Base-by-base conservation (phyloP, 1,140 invertebrate genomes). In the Penaeus japonicus region DNA sequence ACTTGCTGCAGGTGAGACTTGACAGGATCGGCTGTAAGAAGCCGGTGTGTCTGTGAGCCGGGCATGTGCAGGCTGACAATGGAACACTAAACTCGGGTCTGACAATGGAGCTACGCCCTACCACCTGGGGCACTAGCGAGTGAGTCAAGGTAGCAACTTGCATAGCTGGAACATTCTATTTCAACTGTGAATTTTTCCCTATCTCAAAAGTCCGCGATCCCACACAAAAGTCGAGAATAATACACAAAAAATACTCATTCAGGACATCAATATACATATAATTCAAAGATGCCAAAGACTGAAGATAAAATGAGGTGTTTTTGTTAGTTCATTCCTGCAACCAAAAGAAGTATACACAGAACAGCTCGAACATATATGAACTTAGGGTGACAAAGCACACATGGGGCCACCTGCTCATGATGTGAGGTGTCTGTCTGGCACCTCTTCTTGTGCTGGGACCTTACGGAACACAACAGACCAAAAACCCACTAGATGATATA, bases 11-110 rank as follows among this genome's bases (percentile, higher is more conserved):
- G 70, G 84, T 89, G 78, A 86, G 84, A 86, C 84, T 89, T 85
- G 84, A 79, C 83, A 86, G 65, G 80, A 79, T 73, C 83, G 55
- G 65, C 73, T 86, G 59, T 30, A 35, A 32, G 17, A 84, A 59
- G 88, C 82, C 82, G 81, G 79, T 85, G 88, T 89, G 77, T 85
- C 84, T 89, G 84, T 84, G 88, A 88, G 87, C 87, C 87, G 87
- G 87, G 80, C 80, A 88, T 82, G 79, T 88, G 80, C 80, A 78
- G 80, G 79, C 80, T 88, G 79, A 82, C 80, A 82, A 84, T 35
- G 80, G 87, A 83, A 55, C 84, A 89, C 87, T 89, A 89, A 89
- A 89, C 87, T 89, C 87, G 84, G 87, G 87, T 82, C 83, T 79
- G 78, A 87, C 85, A 77, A 81, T 87, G 85, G 85, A 89, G 87